Evolutionary conservation across 1,140 invertebrate species (phyloP).

Genomic region (Vanessa atalanta): DNA sequence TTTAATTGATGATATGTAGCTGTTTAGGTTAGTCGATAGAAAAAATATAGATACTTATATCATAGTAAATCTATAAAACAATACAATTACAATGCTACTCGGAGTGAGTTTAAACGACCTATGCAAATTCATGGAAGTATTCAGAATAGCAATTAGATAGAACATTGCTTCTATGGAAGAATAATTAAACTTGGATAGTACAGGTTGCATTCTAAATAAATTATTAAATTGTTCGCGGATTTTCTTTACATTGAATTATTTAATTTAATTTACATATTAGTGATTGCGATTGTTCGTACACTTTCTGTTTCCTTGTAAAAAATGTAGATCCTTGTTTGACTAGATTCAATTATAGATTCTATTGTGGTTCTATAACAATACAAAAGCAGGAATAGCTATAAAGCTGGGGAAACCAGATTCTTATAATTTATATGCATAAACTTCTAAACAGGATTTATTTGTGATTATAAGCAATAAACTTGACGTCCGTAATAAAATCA

Average conservation of each 20-base stretch:
- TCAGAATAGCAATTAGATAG: neutral
- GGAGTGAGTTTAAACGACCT: neutral
- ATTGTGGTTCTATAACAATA: neutral
- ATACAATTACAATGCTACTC: neutral
- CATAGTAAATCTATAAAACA: neutral
- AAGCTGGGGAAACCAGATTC: conserved; percentile 4
- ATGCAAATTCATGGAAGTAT: neutral
- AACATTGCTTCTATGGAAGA: conserved; percentile 7
- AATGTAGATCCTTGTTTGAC: conserved; percentile 13
- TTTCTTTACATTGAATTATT: conserved; percentile 5
- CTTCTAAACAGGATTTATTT: conserved; percentile 5
- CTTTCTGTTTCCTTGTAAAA: conserved; percentile 12
- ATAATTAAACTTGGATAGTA: conserved; percentile 6
- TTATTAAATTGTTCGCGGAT: neutral
- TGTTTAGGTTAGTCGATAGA: too few relatives aligned
- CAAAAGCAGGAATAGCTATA: neutral
- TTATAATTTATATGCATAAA: conserved; percentile 1
- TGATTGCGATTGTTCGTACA: neutral
- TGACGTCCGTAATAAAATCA: conserved; percentile 17
- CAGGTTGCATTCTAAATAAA: conserved; percentile 1
- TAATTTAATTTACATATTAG: neutral
- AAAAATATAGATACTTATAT: neutral
- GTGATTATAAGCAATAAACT: conserved; percentile 15
- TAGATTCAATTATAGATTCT: conserved; percentile 4
- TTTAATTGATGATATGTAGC: too few relatives aligned